phyloP scores from a whole-genome alignment of 2,113 vertebrate genomes.

The Colistium nudipinnis region DNA sequence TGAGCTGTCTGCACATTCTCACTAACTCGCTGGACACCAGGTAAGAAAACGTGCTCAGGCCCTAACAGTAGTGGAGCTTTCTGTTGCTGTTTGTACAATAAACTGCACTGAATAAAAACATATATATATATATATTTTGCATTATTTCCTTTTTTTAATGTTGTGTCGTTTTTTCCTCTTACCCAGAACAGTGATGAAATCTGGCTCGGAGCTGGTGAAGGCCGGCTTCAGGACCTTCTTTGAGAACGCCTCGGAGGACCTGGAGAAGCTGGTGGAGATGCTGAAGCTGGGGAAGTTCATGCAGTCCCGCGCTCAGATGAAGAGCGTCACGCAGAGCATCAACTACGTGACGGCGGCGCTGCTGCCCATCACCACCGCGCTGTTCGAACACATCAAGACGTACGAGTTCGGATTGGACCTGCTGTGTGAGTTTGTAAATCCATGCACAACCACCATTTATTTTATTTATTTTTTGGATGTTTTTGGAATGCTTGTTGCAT shows the following conservation, averaged over 20 bases:
- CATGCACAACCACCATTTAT: background rate
- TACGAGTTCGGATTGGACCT: slow-evolving; percentile 90
- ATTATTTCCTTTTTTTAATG: too few species aligned
- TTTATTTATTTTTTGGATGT: background rate
- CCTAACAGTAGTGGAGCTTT: background rate
- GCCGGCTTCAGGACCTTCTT: slow-evolving; percentile 92
- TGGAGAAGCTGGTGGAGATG: slow-evolving; percentile 94
- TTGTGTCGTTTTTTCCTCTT: background rate
- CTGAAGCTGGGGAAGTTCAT: slow-evolving; percentile 95
- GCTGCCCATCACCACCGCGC: slow-evolving; percentile 91
- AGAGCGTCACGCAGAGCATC: slow-evolving; percentile 93
- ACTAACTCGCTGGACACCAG: slow-evolving; percentile 93
- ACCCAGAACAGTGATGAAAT: slow-evolving; percentile 96
- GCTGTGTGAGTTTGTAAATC: slow-evolving; percentile 85
- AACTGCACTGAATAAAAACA: too few species aligned
- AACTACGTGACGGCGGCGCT: slow-evolving; percentile 94
- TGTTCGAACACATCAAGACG: slow-evolving; percentile 92
- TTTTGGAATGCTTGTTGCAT: background rate
- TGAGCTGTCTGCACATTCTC: slow-evolving; percentile 96
- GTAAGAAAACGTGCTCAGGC: slow-evolving; percentile 42
- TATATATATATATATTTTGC: too few species aligned
- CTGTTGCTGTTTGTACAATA: background rate
- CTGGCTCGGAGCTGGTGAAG: slow-evolving; percentile 94
- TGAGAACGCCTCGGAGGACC: slow-evolving; percentile 94
- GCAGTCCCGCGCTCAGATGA: slow-evolving; percentile 94